Percentiles rank a stretch among this genome's conserved stretches.
Conservation (phyloP, 2,797 vertebrate species). For the Danionella dracula region DNA sequence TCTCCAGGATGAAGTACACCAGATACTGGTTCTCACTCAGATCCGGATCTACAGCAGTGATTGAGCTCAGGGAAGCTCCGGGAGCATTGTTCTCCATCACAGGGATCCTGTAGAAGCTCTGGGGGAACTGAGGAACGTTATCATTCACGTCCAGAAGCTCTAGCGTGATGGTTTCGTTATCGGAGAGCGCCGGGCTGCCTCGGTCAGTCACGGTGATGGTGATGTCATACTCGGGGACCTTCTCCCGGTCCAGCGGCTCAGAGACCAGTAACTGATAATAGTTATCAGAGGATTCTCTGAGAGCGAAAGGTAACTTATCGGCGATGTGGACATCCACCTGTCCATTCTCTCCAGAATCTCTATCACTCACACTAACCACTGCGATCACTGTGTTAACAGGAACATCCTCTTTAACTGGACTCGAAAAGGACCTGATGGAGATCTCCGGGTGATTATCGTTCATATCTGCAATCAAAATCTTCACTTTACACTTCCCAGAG, state of each 20-base stretch:
- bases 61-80: constrained; percentile 41
- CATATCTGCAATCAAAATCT: constrained; percentile 57
- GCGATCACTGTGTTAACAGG: constrained; percentile 57
- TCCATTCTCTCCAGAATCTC: constrained; percentile 58
- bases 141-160: constrained; percentile 63
- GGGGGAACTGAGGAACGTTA: constrained; percentile 57
- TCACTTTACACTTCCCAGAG: constrained; percentile 61
- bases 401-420: constrained; percentile 58
- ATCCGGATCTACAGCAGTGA: constrained; percentile 53
- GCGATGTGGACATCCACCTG: constrained; percentile 48
- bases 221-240: constrained; percentile 45
- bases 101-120: constrained; percentile 39
- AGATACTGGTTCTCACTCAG: constrained; percentile 55
- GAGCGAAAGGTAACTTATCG: constrained; percentile 42
- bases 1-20: constrained; percentile 55
- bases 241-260: constrained; percentile 58
- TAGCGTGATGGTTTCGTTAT: constrained; percentile 51
- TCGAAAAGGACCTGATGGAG: constrained; percentile 55
- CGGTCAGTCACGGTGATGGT: constrained; percentile 52
- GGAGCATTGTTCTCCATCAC: constrained; percentile 50
- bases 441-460: constrained; percentile 67
- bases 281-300: constrained; percentile 55
- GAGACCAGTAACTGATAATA: constrained; percentile 59
- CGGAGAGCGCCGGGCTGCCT: constrained; percentile 53
- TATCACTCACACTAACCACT: constrained; percentile 61